Evolutionary conservation across 2,113 vertebrate species (phyloP), one percentile per base, ranked within the genome.

Genomic region (Polypterus bichir): DNA sequence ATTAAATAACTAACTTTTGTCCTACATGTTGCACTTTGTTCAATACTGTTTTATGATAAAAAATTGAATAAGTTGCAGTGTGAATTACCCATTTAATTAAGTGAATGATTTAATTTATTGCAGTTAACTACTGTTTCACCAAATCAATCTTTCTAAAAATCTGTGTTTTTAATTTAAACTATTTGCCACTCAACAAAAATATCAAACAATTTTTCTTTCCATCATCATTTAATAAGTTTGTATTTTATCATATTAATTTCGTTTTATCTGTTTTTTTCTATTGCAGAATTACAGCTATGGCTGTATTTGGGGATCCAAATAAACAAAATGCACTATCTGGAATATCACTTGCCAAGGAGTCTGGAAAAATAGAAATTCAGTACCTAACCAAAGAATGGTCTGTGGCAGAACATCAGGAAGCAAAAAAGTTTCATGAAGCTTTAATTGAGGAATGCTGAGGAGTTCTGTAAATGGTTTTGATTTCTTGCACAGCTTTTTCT

Each of bases 291-390:
- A 76, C 84, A 47, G 73, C 87, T 59, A 88, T 94, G 89, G 76
- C 86, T 2, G 57, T 88, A 2, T 77, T 90, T 69, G 96, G 93
- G 58, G 91, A 97, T 62, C 83, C 88, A 0, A 85, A 84, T 71
- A 91, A 86, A 71, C 68, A 77, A 59, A 86, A 76, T 7, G 71
- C 80, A 51, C 83, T 85, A 64, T 84, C 91, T 51, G 92, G 90
- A 46, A 63, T 97, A 3, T 89, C 76, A 0, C 75, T 97, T 62
- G 92, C 89, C 49, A 87, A 80, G 44, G 68, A 79, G 5, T 91
- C 89, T 0, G 92, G 93, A 58, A 68, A 76, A 9, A 70, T 97
- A 11, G 91, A 95, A 48, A 66, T 97, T 52, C 91, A 93, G n/a
- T 89, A 83, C 70, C 77, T 96, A 62, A 88, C 79, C 63, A 84